These are phyloP conservation scores for Leucoptera coffeella DNA, from an alignment of 2,888 invertebrate genomes.

Conservation along the genomic window DNA sequence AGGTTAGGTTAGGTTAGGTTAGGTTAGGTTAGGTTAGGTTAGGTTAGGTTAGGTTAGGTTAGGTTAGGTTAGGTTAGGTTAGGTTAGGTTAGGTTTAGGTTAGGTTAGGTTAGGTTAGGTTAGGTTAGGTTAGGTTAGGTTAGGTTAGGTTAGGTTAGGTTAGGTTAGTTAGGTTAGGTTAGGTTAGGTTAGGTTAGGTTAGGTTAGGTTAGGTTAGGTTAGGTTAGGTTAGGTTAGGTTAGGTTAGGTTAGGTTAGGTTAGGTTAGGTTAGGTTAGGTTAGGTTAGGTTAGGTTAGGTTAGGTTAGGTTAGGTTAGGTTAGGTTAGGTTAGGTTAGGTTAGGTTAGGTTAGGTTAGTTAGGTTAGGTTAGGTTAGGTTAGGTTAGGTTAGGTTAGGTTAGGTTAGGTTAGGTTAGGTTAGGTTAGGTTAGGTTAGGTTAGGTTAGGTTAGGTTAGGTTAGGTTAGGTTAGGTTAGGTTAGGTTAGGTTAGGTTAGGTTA, in stretches of 20 bases:
- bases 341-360: slow-evolving; percentile 3
- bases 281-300: slow-evolving; percentile 1
- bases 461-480: slow-evolving; percentile 3
- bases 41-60: slow-evolving; percentile 4
- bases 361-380: slow-evolving; percentile 2
- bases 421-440: slow-evolving; percentile 3
- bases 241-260: slow-evolving; percentile 3
- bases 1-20: slow-evolving; percentile 5
- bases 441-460: slow-evolving; percentile 3
- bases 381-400: slow-evolving; percentile 3
- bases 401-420: slow-evolving; percentile 3
- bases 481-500: slow-evolving; percentile 1
- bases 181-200: slow-evolving; percentile 4
- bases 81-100: slow-evolving; percentile 4
- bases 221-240: slow-evolving; percentile 4
- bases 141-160: slow-evolving; percentile 3
- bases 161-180: slow-evolving; percentile 4
- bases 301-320: too few relatives aligned
- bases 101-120: slow-evolving; percentile 4
- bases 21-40: slow-evolving; percentile 5
- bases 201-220: slow-evolving; percentile 4
- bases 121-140: slow-evolving; percentile 4
- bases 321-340: slow-evolving; percentile 4
- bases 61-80: slow-evolving; percentile 4
- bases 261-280: slow-evolving; percentile 4